phyloP scores from a whole-genome alignment of 2,888 invertebrate genomes.

The Lagria hirta region DNA sequence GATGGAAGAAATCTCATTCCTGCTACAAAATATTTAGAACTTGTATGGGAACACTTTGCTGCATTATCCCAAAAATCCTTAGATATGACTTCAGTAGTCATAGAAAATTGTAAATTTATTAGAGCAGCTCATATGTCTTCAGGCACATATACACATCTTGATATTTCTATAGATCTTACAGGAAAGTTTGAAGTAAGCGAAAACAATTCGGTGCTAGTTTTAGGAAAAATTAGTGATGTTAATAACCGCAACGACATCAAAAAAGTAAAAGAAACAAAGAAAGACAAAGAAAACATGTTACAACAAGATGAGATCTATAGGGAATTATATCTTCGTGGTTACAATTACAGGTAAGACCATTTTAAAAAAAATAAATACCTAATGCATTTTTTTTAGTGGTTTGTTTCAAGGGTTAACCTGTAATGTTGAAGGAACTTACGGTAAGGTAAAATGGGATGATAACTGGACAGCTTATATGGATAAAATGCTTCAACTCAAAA shows the following conservation, averaged over 20 bases:
- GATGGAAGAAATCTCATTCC: slow-evolving; percentile 85
- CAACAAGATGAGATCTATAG: slow-evolving; percentile 61
- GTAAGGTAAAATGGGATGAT: slow-evolving; percentile 68
- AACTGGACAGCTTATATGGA: slow-evolving; percentile 91
- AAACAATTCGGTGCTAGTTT: slow-evolving; percentile 4
- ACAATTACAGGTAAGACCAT: slow-evolving; percentile 53
- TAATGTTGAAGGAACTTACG: slow-evolving; percentile 49
- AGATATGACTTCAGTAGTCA: slow-evolving; percentile 62
- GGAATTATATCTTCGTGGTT: slow-evolving; percentile 68
- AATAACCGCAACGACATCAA: no score
- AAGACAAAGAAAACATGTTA: no score
- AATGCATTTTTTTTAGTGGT: no score
- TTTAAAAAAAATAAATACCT: no score
- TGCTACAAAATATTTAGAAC: slow-evolving; percentile 78
- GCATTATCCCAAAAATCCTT: background rate
- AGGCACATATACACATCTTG: no score
- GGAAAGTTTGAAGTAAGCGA: slow-evolving; percentile 45
- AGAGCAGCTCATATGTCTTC: slow-evolving; percentile 79
- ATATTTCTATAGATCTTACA: no score
- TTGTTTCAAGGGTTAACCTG: slow-evolving; percentile 35
- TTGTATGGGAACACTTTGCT: slow-evolving; percentile 65
- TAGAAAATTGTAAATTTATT: slow-evolving; percentile 82
- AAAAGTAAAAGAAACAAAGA: no score
- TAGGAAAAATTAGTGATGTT: no score
- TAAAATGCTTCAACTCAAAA: slow-evolving; percentile 81